phyloP scores from a whole-genome alignment of 1,140 invertebrate genomes.

The Drosophila seguyi region DNA sequence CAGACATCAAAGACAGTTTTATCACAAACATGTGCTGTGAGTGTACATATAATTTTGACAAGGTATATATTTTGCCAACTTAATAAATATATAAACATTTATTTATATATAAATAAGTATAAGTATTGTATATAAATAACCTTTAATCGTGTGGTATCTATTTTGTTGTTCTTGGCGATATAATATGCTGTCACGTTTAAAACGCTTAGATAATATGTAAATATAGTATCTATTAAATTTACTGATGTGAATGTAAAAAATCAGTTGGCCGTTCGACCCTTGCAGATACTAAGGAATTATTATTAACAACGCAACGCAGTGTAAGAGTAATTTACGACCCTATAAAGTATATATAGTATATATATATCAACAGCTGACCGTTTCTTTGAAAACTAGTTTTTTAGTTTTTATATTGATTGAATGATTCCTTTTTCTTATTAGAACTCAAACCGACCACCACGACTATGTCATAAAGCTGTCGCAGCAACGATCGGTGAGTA shows the following conservation, averaged over 20 bases:
- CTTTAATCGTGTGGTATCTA: background rate
- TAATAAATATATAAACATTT: slow-evolving; percentile 40
- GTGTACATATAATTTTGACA: slow-evolving; percentile 34
- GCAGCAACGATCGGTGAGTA: too few species aligned
- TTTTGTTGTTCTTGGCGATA: background rate
- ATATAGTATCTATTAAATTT: background rate
- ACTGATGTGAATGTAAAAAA: background rate
- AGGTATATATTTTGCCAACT: slow-evolving; percentile 34
- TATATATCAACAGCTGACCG: too few species aligned
- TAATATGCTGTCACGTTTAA: background rate
- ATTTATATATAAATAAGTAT: slow-evolving; percentile 15
- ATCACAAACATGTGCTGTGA: slow-evolving; percentile 8
- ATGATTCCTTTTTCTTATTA: too few species aligned
- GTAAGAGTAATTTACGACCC: too few species aligned
- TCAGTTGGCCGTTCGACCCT: background rate
- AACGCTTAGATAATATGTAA: too few species aligned
- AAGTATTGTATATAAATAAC: slow-evolving; percentile 5
- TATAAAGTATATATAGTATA: too few species aligned
- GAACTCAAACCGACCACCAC: too few species aligned
- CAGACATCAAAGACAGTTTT: slow-evolving; percentile 46
- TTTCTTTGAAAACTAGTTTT: too few species aligned
- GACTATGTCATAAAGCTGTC: too few species aligned
- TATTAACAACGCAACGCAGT: too few species aligned
- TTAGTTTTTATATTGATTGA: too few species aligned
- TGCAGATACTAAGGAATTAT: background rate